These are phyloP conservation scores for Gymnogyps californianus DNA, from an alignment of 2,113 vertebrate species.

Conservation along the genomic window DNA sequence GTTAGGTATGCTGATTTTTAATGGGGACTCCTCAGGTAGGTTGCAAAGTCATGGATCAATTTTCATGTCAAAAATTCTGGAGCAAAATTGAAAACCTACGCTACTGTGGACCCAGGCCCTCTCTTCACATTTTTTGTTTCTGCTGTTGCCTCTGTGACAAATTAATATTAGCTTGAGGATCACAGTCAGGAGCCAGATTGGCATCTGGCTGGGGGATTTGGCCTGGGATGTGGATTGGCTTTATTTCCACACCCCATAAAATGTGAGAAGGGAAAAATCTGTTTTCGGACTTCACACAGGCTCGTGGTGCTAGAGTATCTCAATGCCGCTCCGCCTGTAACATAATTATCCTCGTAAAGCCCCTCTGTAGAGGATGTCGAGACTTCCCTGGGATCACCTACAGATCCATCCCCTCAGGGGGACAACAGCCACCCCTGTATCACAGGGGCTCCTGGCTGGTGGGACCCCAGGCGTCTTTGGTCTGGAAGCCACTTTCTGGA, in stretches of 20 bases:
- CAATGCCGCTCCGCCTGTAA: accelerated
- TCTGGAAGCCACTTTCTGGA: background rate
- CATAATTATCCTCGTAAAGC: background rate
- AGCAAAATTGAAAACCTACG: background rate
- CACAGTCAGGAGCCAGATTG: background rate
- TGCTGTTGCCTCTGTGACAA: background rate
- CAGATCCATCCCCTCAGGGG: background rate
- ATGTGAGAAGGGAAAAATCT: constrained; percentile 11
- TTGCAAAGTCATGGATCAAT: background rate
- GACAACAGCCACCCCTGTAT: background rate
- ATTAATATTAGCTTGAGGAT: background rate
- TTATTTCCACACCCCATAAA: constrained; percentile 13
- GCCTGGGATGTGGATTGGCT: background rate
- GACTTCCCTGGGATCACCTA: background rate
- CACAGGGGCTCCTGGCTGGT: background rate
- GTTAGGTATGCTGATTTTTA: background rate
- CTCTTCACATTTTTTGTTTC: background rate
- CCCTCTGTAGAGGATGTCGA: background rate
- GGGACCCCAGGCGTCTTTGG: background rate
- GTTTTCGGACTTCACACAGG: background rate
- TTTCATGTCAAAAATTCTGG: background rate
- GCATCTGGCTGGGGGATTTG: background rate
- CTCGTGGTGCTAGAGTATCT: background rate
- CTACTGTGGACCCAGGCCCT: accelerated
- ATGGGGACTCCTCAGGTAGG: background rate